A percentile compares a stretch with the other conserved stretches of the same genome.
These are phyloP conservation scores for Enteromius afrohamiltoni DNA, from an alignment of 2,797 vertebrate genomes.

Conservation along the genomic window DNA sequence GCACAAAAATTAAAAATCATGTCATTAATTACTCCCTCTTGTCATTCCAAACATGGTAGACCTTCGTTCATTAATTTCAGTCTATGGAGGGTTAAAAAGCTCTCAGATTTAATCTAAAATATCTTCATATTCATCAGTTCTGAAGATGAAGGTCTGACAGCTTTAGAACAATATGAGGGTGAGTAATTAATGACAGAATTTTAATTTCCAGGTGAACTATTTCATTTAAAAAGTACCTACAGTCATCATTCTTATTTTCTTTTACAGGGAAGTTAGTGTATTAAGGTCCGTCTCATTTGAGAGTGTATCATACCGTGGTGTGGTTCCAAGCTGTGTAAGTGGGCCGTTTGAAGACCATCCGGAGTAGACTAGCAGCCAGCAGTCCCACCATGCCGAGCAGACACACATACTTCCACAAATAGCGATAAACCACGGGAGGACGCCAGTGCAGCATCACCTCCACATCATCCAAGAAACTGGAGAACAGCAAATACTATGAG, in stretches of 20 bases:
- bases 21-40: too few species aligned
- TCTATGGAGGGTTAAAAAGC: too few species aligned
- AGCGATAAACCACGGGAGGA: slow-evolving; percentile 79
- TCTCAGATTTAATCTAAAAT: too few species aligned
- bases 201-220: neutral
- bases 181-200: neutral
- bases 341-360: slow-evolving; percentile 73
- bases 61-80: too few species aligned
- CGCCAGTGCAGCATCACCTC: slow-evolving; percentile 79
- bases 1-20: too few species aligned
- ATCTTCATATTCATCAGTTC: too few species aligned
- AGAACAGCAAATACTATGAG: neutral
- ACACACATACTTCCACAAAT: slow-evolving; percentile 84
- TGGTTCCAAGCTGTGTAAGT: slow-evolving; percentile 84
- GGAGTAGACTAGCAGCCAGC: slow-evolving; percentile 73
- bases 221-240: too few species aligned
- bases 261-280: neutral
- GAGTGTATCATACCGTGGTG: slow-evolving; percentile 72
- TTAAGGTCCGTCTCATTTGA: neutral
- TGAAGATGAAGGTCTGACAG: neutral
- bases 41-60: too few species aligned
- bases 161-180: neutral
- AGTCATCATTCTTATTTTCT: neutral
- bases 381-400: slow-evolving; percentile 78
- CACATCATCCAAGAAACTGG: slow-evolving; percentile 83